phyloP scores from a whole-genome alignment of 1,140 invertebrate species.

The Solen grandis region DNA sequence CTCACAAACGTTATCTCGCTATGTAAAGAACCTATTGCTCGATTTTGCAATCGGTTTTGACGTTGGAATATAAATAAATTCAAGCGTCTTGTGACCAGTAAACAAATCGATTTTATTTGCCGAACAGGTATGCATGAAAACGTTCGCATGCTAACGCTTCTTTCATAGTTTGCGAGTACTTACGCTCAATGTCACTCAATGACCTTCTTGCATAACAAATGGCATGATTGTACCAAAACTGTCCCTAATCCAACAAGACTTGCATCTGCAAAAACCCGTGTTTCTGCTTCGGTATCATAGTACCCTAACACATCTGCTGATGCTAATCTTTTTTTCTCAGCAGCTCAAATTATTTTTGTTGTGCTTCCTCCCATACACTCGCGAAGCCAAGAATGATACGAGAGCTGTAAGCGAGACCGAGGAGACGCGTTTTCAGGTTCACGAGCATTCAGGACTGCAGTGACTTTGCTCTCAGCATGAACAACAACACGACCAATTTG shows the following conservation, averaged over 20 bases:
- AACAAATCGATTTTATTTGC: slow-evolving; percentile 60
- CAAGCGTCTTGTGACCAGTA: slow-evolving; percentile 73
- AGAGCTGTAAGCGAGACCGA: no score
- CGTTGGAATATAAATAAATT: slow-evolving; percentile 22
- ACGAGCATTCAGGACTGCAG: no score
- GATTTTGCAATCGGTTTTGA: slow-evolving; percentile 51
- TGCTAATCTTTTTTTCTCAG: no score
- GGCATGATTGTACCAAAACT: neutral
- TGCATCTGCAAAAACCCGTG: neutral
- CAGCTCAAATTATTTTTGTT: no score
- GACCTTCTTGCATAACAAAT: slow-evolving; percentile 6
- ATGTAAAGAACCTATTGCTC: slow-evolving; percentile 53
- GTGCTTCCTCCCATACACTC: no score
- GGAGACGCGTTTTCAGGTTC: no score
- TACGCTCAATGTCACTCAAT: slow-evolving; percentile 48
- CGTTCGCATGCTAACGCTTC: slow-evolving; percentile 78
- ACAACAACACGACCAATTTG: no score
- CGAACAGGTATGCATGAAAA: slow-evolving; percentile 79
- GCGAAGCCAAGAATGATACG: no score
- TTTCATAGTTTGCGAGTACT: slow-evolving; percentile 77
- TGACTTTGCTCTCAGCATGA: no score
- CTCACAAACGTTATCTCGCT: neutral
- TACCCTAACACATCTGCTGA: no score
- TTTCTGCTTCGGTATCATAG: neutral
- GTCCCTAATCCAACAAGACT: neutral